phyloP scores from a whole-genome alignment of 2,888 invertebrate species.

The Disparrhopalites patrizii region DNA sequence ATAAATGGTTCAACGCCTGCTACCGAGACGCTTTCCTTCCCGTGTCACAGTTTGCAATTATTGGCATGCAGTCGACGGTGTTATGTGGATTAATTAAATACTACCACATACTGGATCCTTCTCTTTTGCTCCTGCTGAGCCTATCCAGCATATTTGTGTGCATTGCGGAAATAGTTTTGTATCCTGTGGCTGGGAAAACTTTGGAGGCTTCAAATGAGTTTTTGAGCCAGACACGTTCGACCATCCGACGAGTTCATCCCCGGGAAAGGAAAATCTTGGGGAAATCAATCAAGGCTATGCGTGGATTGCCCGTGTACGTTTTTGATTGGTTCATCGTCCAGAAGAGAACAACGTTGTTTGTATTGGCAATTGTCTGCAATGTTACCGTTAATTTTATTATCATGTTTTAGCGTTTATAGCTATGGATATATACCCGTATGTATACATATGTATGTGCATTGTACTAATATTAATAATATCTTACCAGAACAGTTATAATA shows the following conservation, averaged over 20 bases:
- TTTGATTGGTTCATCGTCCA: not conserved
- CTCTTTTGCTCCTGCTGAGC: not conserved
- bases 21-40: not conserved
- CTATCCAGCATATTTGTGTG: not conserved
- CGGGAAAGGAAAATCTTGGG: not conserved
- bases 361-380: constrained; percentile 4
- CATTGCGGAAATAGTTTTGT: not conserved
- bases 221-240: not conserved
- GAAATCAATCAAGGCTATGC: no score
- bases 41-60: not conserved
- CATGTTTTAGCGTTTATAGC: no score
- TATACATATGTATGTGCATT: no score
- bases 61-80: not conserved
- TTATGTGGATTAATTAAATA: not conserved
- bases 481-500: no score
- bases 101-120: not conserved
- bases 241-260: not conserved
- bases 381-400: not conserved
- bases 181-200: not conserved
- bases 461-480: no score
- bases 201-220: not conserved
- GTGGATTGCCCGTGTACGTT: not conserved
- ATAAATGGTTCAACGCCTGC: not conserved
- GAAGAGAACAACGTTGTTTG: not conserved
- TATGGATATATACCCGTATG: no score